phyloP scores from a whole-genome alignment of 2,113 vertebrate genomes.

The Ovis aries region ARS-UI_Ramb_v3.0 NC_056069.1:30412501-30413000 shows the following conservation, averaged over 20 bases:
- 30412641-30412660: not conserved
- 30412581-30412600: not conserved
- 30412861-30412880: not conserved
- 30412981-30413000: too few relatives aligned
- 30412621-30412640: not conserved
- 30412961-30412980: too few relatives aligned
- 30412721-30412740: not conserved
- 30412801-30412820: not conserved
- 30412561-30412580: not conserved
- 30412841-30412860: not conserved
- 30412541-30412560: not conserved
- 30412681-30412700: not conserved
- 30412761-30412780: not conserved
- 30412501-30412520: not conserved
- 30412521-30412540: not conserved
- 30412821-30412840: not conserved
- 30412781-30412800: not conserved
- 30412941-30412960: too few relatives aligned
- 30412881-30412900: not conserved
- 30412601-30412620: not conserved
- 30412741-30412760: not conserved
- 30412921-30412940: too few relatives aligned
- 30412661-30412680: not conserved
- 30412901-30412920: too few relatives aligned
- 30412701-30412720: not conserved